phyloP scores from a whole-genome alignment of 2,113 vertebrate species.

The Lanius collurio region DNA sequence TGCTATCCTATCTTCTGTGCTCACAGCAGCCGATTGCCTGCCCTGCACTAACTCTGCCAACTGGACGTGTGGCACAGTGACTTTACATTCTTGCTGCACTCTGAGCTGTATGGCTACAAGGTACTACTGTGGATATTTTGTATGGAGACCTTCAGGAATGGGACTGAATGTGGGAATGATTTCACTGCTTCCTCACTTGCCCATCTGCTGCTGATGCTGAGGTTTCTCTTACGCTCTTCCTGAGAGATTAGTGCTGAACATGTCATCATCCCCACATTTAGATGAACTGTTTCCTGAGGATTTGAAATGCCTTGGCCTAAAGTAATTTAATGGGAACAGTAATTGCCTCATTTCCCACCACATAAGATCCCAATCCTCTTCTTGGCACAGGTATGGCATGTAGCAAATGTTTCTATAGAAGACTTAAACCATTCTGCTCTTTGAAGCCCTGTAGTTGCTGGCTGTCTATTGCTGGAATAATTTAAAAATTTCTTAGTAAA shows the following conservation, averaged over 20 bases:
- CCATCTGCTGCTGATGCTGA: background rate
- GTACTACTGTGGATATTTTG: background rate
- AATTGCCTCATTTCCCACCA: background rate
- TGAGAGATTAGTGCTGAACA: background rate
- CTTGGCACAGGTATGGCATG: background rate
- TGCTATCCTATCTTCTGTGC: background rate
- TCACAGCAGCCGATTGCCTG: background rate
- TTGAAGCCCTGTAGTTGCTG: background rate
- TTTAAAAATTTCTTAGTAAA: background rate
- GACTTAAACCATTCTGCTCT: background rate
- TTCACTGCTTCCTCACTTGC: background rate
- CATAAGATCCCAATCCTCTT: background rate
- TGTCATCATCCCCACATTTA: background rate
- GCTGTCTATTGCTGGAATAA: background rate
- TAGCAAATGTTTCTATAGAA: background rate
- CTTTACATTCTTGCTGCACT: background rate
- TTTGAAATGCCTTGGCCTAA: background rate
- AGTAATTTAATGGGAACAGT: background rate
- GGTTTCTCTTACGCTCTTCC: background rate
- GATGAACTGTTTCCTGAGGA: background rate
- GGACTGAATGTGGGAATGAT: background rate
- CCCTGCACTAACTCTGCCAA: background rate
- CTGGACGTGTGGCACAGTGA: background rate
- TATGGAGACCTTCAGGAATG: background rate
- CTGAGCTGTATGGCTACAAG: background rate